Conservation (phyloP, 2,113 vertebrate genomes). For the Tachuris rubrigastra region DNA sequence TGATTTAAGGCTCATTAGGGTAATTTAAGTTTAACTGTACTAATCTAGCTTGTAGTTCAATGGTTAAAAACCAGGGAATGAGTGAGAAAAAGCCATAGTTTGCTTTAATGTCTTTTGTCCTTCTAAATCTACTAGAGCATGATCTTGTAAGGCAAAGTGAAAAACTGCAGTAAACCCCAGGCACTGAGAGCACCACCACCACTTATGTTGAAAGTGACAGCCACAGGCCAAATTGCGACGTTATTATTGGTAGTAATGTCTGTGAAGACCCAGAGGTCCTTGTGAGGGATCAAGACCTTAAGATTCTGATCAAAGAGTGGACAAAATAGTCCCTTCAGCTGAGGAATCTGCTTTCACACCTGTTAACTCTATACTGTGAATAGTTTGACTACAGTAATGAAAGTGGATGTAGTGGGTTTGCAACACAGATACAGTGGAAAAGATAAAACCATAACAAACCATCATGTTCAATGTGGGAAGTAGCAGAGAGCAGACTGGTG, state of each 20-base stretch:
- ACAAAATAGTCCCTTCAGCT: not conserved
- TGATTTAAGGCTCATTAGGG: not conserved
- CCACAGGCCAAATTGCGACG: not conserved
- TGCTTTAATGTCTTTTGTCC: not conserved
- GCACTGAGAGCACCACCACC: not conserved
- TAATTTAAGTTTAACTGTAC: not conserved
- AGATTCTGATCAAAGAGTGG: not conserved
- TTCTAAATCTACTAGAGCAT: not conserved
- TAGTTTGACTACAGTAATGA: not conserved
- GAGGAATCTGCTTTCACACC: not conserved
- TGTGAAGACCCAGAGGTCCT: not conserved
- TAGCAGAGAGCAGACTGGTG: not conserved
- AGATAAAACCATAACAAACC: not conserved
- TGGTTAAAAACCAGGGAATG: not conserved
- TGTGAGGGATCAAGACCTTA: not conserved
- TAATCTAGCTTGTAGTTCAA: not conserved
- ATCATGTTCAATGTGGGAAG: not conserved
- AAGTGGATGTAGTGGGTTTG: not conserved
- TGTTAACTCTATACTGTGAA: not conserved
- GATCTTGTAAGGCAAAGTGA: not conserved
- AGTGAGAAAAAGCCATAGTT: not conserved
- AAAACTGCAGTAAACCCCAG: not conserved
- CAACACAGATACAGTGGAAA: not conserved
- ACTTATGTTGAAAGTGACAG: not conserved
- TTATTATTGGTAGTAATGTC: not conserved